A percentile compares a stretch with the other conserved stretches of the same genome.
Evolutionary conservation across 2,113 vertebrate species (phyloP).

Genomic region (Xenopus borealis): DNA sequence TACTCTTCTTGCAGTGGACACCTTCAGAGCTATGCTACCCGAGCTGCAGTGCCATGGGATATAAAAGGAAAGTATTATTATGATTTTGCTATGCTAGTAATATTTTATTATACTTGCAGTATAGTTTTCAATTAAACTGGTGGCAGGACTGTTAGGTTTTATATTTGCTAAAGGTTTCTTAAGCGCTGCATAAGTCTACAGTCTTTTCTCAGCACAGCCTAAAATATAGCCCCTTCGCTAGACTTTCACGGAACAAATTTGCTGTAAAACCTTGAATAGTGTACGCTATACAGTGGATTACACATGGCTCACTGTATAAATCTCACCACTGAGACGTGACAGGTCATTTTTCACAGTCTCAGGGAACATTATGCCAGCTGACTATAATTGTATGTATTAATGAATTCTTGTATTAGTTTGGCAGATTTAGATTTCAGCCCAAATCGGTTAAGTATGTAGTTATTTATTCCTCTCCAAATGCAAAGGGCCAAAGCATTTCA

Average conservation of each 20-base stretch:
- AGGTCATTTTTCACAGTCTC: constrained; percentile 33
- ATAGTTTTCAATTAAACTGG: constrained; percentile 37
- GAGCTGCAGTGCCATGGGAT: constrained; percentile 15
- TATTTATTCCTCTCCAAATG: constrained; percentile 31
- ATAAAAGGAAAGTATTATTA: constrained; percentile 33
- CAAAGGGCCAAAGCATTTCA: constrained; percentile 3
- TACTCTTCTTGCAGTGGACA: constrained; percentile 10
- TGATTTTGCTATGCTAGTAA: constrained; percentile 31
- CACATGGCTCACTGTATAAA: constrained; percentile 25
- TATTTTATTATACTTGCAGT: constrained; percentile 33
- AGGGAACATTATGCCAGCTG: constrained; percentile 29
- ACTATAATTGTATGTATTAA: constrained; percentile 43
- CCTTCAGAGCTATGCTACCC: constrained; percentile 14
- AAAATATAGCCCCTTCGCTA: constrained; percentile 13
- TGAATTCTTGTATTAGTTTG: constrained; percentile 36
- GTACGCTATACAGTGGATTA: constrained; percentile 12
- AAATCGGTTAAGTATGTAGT: constrained; percentile 22
- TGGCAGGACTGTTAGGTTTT: constrained; percentile 36
- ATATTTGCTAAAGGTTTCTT: constrained; percentile 36
- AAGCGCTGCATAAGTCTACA: constrained; percentile 27
- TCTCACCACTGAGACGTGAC: constrained; percentile 27
- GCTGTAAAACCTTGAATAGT: constrained; percentile 5
- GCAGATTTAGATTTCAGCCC: constrained; percentile 19
- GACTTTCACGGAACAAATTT: constrained; percentile 12
- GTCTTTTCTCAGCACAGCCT: not conserved